Evolutionary conservation across 2,113 vertebrate genomes (phyloP).

Genomic region (Erythrolamprus reginae): DNA sequence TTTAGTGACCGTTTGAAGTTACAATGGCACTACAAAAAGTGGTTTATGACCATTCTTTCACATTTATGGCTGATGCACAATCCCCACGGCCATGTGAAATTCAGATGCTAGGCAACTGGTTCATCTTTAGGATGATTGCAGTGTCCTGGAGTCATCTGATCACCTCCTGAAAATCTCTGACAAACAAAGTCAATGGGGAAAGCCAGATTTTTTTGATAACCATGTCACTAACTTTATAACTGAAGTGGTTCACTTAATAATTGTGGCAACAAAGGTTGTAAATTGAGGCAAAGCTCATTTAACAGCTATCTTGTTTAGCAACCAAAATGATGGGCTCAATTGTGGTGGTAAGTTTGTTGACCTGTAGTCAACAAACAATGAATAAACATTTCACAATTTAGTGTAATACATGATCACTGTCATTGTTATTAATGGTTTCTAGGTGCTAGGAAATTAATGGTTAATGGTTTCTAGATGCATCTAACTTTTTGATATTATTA

Average conservation of each 20-base stretch:
- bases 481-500: neutral
- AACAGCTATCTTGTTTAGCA: neutral
- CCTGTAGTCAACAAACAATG: neutral
- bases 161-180: neutral
- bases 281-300: neutral
- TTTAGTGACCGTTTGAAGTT: neutral
- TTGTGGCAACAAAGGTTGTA: neutral
- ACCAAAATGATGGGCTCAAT: neutral
- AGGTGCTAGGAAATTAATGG: neutral
- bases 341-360: neutral
- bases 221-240: neutral
- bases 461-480: neutral
- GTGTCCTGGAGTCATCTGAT: neutral
- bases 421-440: neutral
- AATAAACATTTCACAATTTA: neutral
- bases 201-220: neutral
- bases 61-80: neutral
- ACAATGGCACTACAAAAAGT: neutral
- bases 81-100: neutral
- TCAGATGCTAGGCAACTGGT: neutral
- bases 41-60: neutral
- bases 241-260: neutral
- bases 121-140: neutral
- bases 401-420: neutral
- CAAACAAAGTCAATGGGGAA: neutral